Evolutionary conservation across 2,797 vertebrate genomes (phyloP), one percentile per base, ranked within the genome.

Genomic region (Trichosurus vulpecula): DNA sequence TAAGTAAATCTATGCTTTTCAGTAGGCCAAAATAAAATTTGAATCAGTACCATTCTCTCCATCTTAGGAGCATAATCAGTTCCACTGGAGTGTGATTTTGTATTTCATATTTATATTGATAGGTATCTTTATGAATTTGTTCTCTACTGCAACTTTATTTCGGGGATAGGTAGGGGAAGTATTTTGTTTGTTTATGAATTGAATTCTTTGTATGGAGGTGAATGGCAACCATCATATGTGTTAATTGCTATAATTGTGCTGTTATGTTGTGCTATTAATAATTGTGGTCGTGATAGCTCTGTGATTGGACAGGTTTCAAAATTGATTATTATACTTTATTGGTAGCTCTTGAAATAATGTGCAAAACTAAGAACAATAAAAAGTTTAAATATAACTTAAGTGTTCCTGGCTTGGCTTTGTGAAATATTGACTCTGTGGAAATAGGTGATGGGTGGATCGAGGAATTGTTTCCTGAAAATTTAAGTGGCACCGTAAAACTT

Each of bases 341-440:
- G 3, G 52, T 9, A 91, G 55, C 47, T 95, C 54, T 94, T 89
- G 90, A 95, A 94, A 25, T 54, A 93, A 54, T 55, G 56, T 91
- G 95, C 87, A 35, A 96, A 95, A 93, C n/a, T 94, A 57, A 96
- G 96, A 94, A n/a, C 81, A 93, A 53, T 14, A 54, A 52, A 53
- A 30, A 6, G 27, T 90, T 52, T 90, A 35, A 90, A 90, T 14
- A n/a, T 52, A 90, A 47, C 57, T 96, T 94, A 90, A 93, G 52
- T 95, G 96, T 95, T 97, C 90, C 92, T 95, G 94, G 57, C 56
- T 98, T 97, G 95, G 56, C 61, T 90, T 51, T 95, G 61, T 94
- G 95, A 94, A 96, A 94, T 97, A 95, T 95, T 96, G 96, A 97
- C 97, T 97, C 94, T 47, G 27, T 96, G 57, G 92, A 97, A 95